Conservation (phyloP, 2,113 vertebrate genomes). For the Rattus rattus region DNA sequence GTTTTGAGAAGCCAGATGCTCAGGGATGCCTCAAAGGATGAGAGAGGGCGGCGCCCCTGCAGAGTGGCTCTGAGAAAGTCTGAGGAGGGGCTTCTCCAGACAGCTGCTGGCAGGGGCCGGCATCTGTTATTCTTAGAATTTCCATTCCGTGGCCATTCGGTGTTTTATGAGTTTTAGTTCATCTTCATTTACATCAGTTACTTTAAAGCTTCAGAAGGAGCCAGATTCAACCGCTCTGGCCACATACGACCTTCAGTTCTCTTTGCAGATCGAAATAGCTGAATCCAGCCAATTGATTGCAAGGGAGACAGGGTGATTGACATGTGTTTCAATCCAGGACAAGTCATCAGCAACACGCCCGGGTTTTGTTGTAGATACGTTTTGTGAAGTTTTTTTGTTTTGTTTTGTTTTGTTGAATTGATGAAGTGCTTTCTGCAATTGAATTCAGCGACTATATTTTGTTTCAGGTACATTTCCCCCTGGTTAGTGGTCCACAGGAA, state of each 20-base stretch:
- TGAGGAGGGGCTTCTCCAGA: background rate
- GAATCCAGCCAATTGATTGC: background rate
- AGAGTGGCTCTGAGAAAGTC: background rate
- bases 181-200: conserved; percentile 33
- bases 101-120: background rate
- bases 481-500: background rate
- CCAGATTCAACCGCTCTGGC: background rate
- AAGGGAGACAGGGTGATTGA: background rate
- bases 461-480: conserved; percentile 1
- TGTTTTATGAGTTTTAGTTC: conserved; percentile 60
- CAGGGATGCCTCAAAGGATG: background rate
- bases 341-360: background rate
- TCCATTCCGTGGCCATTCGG: conserved; percentile 21
- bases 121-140: conserved; percentile 49
- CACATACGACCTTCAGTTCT: background rate
- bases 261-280: background rate
- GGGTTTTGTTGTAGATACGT: background rate
- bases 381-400: background rate
- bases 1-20: background rate
- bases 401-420: background rate
- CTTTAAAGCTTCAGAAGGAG: conserved; percentile 46
- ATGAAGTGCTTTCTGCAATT: background rate
- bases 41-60: background rate
- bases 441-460: background rate
- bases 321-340: background rate